Evolutionary conservation across 2,888 invertebrate genomes (phyloP).

Genomic region (Punctoribates punctum): DNA sequence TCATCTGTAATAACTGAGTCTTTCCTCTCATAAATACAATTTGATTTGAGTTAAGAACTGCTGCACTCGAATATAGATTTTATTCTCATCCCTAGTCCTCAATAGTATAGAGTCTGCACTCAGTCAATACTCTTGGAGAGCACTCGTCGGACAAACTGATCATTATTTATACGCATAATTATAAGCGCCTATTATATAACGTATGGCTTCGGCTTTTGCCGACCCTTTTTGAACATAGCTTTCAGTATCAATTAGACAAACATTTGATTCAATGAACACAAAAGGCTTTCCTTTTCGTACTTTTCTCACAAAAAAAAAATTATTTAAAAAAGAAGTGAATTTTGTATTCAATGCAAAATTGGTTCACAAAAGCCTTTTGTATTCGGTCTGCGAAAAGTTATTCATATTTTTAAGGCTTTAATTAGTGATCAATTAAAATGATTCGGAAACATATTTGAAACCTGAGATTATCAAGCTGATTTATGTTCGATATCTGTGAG

Average conservation of each 20-base stretch:
- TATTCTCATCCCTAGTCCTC: neutral
- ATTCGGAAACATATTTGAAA: too few relatives aligned
- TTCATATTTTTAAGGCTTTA: too few relatives aligned
- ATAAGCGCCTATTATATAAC: neutral
- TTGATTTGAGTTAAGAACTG: neutral
- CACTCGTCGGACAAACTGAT: slow-evolving; percentile 28
- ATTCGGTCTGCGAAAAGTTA: too few relatives aligned
- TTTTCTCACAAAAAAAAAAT: neutral
- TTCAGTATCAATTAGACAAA: slow-evolving; percentile 27
- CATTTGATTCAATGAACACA: neutral
- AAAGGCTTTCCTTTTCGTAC: neutral
- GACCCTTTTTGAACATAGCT: slow-evolving; percentile 14
- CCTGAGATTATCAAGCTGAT: too few relatives aligned
- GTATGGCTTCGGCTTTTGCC: slow-evolving; percentile 17
- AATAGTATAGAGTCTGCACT: neutral
- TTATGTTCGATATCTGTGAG: too few relatives aligned
- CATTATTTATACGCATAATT: slow-evolving; percentile 36
- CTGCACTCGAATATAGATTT: neutral
- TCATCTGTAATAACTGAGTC: slow-evolving; percentile 23
- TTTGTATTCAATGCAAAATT: neutral
- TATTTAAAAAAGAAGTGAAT: neutral
- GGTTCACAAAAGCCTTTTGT: too few relatives aligned
- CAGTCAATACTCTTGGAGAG: neutral
- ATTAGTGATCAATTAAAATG: too few relatives aligned
- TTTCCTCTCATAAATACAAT: neutral